A percentile compares a stretch with the other conserved stretches of the same genome.
Conservation (phyloP, 35 echinoderm and acorn worm species). For the Hemicentrotus pulcherrimus region DNA sequence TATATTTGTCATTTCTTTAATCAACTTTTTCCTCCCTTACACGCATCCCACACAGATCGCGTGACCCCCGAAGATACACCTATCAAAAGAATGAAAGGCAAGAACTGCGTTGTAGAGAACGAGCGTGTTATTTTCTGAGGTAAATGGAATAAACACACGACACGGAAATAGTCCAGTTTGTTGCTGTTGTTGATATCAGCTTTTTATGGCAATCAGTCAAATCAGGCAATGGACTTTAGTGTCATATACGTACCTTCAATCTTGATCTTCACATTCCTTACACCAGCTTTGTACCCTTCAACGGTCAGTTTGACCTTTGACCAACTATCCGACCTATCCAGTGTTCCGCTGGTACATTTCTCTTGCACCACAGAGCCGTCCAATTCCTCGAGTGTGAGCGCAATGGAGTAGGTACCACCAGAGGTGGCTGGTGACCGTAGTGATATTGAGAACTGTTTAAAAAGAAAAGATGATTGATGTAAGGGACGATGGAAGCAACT, state of each 20-base stretch:
- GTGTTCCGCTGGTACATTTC: constrained; percentile 50
- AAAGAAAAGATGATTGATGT: background rate
- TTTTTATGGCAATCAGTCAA: too few relatives aligned
- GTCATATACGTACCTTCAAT: constrained; percentile 47
- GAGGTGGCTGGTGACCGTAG: constrained; percentile 38
- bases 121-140: too few relatives aligned
- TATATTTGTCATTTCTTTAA: too few relatives aligned
- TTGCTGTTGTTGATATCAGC: too few relatives aligned
- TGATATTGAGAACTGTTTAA: constrained; percentile 52
- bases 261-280: constrained; percentile 59
- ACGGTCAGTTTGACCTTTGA: constrained; percentile 62
- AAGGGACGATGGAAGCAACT: background rate
- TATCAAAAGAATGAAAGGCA: too few relatives aligned
- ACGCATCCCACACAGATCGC: too few relatives aligned
- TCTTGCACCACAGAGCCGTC: constrained; percentile 41
- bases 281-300: constrained; percentile 64
- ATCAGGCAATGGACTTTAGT: too few relatives aligned
- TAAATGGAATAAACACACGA: too few relatives aligned
- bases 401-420: constrained; percentile 50
- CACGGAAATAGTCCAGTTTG: too few relatives aligned
- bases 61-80: too few relatives aligned
- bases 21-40: too few relatives aligned
- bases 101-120: too few relatives aligned
- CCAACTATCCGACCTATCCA: constrained; percentile 57
- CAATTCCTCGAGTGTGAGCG: constrained; percentile 35